phyloP scores from a whole-genome alignment of 2,797 vertebrate genomes.

The Florisuga fusca region DNA sequence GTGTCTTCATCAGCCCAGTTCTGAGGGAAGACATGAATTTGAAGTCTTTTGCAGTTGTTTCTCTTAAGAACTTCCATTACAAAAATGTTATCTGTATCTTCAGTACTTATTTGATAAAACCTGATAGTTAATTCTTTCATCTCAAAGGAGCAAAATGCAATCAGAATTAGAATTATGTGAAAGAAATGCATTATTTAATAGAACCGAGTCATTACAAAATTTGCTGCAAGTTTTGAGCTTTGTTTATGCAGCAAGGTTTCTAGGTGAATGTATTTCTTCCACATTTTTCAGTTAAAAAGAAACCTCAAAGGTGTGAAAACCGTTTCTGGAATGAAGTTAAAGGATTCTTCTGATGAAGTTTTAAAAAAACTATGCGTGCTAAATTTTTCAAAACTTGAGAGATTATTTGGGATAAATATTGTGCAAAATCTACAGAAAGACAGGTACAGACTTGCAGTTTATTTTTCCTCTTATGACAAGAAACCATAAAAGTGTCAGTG shows the following conservation, averaged over 20 bases:
- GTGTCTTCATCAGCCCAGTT: background rate
- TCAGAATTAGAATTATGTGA: background rate
- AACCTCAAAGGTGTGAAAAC: background rate
- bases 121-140: background rate
- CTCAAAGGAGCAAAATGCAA: background rate
- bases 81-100: background rate
- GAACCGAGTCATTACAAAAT: background rate
- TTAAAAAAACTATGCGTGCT: background rate
- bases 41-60: background rate
- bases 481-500: background rate
- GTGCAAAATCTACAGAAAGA: background rate
- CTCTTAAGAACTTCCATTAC: background rate
- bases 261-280: background rate
- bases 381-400: background rate
- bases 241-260: background rate
- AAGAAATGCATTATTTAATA: background rate
- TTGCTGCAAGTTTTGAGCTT: background rate
- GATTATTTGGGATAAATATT: background rate
- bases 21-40: background rate
- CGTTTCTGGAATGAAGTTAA: background rate
- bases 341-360: background rate
- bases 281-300: background rate
- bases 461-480: background rate
- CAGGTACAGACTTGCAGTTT: background rate
- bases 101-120: background rate